Evolutionary conservation across 2,888 invertebrate species (phyloP).

Genomic region (Drosophila helvetica): DNA sequence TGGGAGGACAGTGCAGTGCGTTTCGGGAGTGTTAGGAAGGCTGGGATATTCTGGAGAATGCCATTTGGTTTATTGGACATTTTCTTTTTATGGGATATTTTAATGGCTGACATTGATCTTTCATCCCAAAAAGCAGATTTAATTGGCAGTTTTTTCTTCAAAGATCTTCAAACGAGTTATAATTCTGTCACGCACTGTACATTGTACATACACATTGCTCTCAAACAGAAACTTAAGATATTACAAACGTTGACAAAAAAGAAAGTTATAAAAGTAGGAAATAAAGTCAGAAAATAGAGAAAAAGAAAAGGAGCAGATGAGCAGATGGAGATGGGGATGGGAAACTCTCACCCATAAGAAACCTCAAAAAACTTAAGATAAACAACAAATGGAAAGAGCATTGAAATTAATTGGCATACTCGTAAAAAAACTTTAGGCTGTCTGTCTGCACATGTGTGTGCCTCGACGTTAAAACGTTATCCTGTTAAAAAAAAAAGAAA

Average conservation of each 20-base stretch:
- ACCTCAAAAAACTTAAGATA: constrained; percentile 56
- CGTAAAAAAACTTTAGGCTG: constrained; percentile 7
- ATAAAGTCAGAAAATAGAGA: constrained; percentile 14
- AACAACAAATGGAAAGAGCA: constrained; percentile 55
- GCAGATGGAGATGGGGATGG: too few relatives aligned
- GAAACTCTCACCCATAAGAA: not conserved
- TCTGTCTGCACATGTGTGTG: constrained; percentile 19
- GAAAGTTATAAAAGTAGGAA: constrained; percentile 43
- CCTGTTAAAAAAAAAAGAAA: too few relatives aligned
- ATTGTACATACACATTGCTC: constrained; percentile 26
- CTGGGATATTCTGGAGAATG: not conserved
- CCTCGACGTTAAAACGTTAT: not conserved
- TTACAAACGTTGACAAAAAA: constrained; percentile 22
- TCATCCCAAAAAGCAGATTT: not conserved
- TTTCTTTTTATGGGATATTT: not conserved
- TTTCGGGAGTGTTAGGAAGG: not conserved
- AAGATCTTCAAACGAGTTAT: not conserved
- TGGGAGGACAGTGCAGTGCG: constrained; percentile 1
- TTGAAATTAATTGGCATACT: constrained; percentile 68
- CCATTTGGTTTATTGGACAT: not conserved
- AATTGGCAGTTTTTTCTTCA: too few relatives aligned
- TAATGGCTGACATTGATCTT: not conserved
- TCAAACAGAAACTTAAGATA: constrained; percentile 19
- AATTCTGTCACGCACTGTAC: constrained; percentile 11
- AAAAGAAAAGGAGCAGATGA: not conserved